These are phyloP conservation scores for Notodonta ziczac DNA, from an alignment of 2,888 invertebrate species.

Conservation along the genomic window DNA sequence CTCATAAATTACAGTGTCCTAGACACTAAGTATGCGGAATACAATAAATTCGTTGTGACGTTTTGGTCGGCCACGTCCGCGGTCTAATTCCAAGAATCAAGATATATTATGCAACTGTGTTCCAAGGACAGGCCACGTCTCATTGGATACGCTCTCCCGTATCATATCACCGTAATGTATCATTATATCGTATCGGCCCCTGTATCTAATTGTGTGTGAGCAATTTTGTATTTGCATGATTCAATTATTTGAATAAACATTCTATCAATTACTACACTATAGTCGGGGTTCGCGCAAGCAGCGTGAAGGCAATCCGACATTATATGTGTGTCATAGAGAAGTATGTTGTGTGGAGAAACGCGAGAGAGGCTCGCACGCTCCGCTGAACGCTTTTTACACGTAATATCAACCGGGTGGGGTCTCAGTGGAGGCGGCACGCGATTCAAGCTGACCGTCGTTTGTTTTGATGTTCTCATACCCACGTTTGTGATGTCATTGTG, in stretches of 20 bases:
- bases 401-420: slow-evolving; percentile 33
- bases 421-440: slow-evolving; percentile 32
- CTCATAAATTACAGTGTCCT: too few relatives aligned
- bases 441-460: slow-evolving; percentile 14
- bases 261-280: slow-evolving; percentile 21
- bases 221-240: not conserved
- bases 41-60: too few relatives aligned
- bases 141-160: too few relatives aligned
- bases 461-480: slow-evolving; percentile 2
- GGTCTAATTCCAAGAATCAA: too few relatives aligned
- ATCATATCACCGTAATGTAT: too few relatives aligned
- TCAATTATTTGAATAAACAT: slow-evolving; percentile 38
- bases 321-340: slow-evolving; percentile 77
- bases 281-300: slow-evolving; percentile 44
- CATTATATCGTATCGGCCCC: too few relatives aligned
- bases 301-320: slow-evolving; percentile 68
- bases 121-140: too few relatives aligned
- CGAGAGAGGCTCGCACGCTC: slow-evolving; percentile 69
- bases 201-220: too few relatives aligned
- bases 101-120: too few relatives aligned
- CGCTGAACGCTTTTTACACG: slow-evolving; percentile 64
- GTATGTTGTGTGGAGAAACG: slow-evolving; percentile 80
- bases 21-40: too few relatives aligned
- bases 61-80: too few relatives aligned
- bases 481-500: not conserved